phyloP scores from a whole-genome alignment of 1,140 invertebrate genomes.

The Lucilia cuprina region DNA sequence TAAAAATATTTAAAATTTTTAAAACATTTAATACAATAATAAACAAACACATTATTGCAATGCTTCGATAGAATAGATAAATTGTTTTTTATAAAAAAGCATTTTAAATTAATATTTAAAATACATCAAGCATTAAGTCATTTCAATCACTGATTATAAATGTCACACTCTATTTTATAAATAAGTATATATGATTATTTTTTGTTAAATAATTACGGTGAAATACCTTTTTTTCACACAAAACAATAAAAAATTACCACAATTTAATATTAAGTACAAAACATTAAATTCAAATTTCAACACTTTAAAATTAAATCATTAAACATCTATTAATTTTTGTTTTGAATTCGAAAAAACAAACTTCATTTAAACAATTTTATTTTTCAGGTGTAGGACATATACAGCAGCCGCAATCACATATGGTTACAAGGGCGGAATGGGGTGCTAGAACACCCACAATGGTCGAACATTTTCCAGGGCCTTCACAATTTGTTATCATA shows the following conservation, averaged over 20 bases:
- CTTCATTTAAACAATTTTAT: neutral
- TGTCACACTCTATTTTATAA: neutral
- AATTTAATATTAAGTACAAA: neutral
- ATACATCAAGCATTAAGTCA: neutral
- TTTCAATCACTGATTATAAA: neutral
- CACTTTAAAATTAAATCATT: neutral
- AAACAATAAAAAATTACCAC: neutral
- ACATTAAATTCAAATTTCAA: too few relatives aligned
- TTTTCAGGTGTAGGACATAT: neutral
- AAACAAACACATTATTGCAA: too few relatives aligned
- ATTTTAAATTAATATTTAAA: neutral
- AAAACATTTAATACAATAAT: too few relatives aligned
- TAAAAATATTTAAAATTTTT: too few relatives aligned
- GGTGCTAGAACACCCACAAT: constrained; percentile 66
- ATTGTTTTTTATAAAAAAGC: too few relatives aligned
- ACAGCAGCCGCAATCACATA: neutral
- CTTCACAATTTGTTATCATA: constrained; percentile 78
- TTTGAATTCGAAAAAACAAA: neutral
- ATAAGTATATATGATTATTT: neutral
- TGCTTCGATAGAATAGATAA: too few relatives aligned
- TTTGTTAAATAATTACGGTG: neutral
- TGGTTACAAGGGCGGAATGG: constrained; percentile 70
- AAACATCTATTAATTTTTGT: neutral
- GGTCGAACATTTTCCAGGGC: constrained; percentile 64
- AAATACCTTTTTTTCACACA: neutral